Percentiles rank a stretch among this genome's conserved stretches.
Conservation (phyloP, 2,113 vertebrate species). For the Zapus hudsonius region DNA sequence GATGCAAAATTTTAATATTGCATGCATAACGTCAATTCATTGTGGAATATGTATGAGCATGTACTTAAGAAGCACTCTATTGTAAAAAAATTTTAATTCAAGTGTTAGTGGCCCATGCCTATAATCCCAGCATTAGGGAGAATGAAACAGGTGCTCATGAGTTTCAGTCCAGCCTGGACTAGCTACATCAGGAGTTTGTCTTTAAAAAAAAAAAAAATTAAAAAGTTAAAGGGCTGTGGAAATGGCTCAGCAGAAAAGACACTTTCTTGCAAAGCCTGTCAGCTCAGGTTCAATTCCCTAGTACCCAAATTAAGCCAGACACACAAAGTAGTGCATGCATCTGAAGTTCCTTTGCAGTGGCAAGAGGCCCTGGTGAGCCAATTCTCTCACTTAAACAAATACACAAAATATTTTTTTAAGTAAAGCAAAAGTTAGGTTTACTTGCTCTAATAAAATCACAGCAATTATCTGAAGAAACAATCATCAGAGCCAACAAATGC, state of each 20-base stretch:
- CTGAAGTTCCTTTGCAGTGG: neutral
- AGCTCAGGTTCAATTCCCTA: no score
- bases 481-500: neutral
- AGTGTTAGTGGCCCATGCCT: neutral
- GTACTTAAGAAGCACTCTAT: neutral
- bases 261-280: no score
- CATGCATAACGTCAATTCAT: neutral
- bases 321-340: no score
- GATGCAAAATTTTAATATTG: neutral
- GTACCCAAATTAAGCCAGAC: no score
- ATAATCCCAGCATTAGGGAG: neutral
- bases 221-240: no score
- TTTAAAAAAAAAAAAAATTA: neutral
- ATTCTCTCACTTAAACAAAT: neutral
- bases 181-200: neutral
- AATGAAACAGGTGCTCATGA: neutral
- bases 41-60: neutral
- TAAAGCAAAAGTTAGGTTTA: neutral
- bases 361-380: no score
- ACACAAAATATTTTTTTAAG: neutral
- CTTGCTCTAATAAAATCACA: slow-evolving; percentile 27
- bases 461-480: slow-evolving; percentile 2
- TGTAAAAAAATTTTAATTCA: slow-evolving; percentile 8
- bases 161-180: neutral
- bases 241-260: no score